Conservation (phyloP, 2,888 invertebrate genomes). For the Megalurothrips usitatus region DNA sequence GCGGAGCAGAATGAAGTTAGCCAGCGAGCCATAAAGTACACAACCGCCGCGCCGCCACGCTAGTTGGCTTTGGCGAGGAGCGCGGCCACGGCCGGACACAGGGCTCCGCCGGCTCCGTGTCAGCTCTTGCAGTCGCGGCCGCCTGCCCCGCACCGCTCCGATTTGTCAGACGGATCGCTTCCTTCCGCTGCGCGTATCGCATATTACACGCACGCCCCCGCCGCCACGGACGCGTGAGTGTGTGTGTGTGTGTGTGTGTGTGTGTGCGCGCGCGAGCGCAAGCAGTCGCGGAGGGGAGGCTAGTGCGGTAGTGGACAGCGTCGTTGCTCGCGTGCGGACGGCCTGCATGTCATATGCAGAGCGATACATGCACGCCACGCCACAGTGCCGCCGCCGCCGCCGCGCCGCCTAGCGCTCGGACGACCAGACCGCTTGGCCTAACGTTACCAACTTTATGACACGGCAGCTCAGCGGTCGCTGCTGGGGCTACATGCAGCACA, state of each 20-base stretch:
- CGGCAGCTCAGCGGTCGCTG: background rate
- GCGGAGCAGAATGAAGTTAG: no score
- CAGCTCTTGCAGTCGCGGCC: no score
- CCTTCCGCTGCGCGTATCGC: background rate
- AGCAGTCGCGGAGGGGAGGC: background rate
- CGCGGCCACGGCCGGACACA: no score
- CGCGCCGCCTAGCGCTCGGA: background rate
- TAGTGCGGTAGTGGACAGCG: background rate
- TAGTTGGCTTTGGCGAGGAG: no score
- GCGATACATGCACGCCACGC: background rate
- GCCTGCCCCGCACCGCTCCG: background rate
- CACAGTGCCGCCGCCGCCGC: background rate
- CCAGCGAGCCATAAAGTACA: no score
- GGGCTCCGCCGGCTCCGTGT: no score
- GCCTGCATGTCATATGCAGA: conserved; percentile 19
- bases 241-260: no score
- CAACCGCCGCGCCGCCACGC: no score
- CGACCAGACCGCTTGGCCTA: conserved; percentile 12
- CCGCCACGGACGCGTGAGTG: background rate
- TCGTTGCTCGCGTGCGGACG: conserved; percentile 12
- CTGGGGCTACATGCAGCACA: background rate
- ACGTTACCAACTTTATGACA: conserved; percentile 24
- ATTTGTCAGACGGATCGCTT: conserved; percentile 19
- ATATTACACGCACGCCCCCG: background rate
- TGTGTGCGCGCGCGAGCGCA: no score